Percentiles rank a stretch among this genome's conserved stretches.
phyloP scores from a whole-genome alignment of 2,888 invertebrate genomes.

The Cyrtodaria siliqua region DNA sequence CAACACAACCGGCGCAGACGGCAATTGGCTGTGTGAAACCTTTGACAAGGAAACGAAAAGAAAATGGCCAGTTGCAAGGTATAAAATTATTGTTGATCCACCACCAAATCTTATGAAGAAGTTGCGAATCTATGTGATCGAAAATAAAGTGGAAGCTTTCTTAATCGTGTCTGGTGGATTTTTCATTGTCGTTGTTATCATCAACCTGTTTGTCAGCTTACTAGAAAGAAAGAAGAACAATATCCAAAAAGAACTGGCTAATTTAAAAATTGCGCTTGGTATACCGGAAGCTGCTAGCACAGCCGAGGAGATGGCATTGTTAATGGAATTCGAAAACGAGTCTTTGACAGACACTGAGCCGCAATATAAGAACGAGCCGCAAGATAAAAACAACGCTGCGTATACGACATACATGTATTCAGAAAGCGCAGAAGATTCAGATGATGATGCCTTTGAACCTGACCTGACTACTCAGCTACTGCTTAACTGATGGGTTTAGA shows the following conservation, averaged over 20 bases:
- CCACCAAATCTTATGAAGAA: conserved; percentile 16
- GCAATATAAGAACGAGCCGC: no score
- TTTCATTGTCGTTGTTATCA: conserved; percentile 32
- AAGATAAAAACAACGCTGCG: no score
- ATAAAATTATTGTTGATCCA: conserved; percentile 34
- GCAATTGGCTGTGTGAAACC: conserved; percentile 48
- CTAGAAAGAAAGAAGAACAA: conserved; percentile 30
- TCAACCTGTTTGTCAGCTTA: conserved; percentile 25
- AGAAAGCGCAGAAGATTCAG: no score
- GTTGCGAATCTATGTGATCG: conserved; percentile 22
- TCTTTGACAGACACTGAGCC: no score
- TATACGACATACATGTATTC: no score
- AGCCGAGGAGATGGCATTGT: no score
- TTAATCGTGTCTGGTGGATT: conserved; percentile 13
- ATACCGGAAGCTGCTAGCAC: conserved; percentile 2
- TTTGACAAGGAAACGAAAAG: conserved; percentile 3
- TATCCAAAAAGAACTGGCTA: conserved; percentile 26
- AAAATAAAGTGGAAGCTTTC: conserved; percentile 24
- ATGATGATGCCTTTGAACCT: no score
- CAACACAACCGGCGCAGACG: conserved; percentile 6
- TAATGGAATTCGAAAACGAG: no score
- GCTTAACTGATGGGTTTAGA: no score
- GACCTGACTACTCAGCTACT: no score
- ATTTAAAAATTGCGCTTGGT: conserved; percentile 32
- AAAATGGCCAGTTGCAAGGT: conserved; percentile 43